Evolutionary conservation across 2,797 vertebrate species (phyloP).

Genomic region (Brachymystax lenok): DNA sequence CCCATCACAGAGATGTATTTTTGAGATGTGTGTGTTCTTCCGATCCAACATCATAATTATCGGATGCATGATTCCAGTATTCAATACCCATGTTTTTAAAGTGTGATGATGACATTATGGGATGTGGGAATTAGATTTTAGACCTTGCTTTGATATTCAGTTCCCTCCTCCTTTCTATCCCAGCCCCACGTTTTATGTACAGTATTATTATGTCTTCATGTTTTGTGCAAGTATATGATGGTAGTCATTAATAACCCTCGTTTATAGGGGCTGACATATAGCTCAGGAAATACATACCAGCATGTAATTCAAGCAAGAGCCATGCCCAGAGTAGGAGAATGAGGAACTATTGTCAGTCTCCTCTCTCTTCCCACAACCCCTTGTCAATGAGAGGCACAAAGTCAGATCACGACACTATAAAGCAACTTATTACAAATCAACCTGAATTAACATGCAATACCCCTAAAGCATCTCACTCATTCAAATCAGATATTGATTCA

Average conservation of each 20-base stretch:
- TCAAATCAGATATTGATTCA: background rate
- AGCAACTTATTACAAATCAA: background rate
- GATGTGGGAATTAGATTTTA: conserved; percentile 26
- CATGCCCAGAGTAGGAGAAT: conserved; percentile 7
- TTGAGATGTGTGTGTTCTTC: conserved; percentile 44
- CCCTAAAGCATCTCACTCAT: background rate
- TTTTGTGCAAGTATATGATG: conserved; percentile 20
- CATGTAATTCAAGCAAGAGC: conserved; percentile 19
- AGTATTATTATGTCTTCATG: conserved; percentile 3
- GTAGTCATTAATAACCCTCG: conserved; percentile 33
- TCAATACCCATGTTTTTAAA: conserved; percentile 20
- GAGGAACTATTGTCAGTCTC: background rate
- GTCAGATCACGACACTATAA: background rate
- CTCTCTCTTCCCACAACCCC: background rate
- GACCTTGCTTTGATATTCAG: conserved; percentile 32
- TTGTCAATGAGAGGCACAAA: background rate
- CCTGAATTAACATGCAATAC: background rate
- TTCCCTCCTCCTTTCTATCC: conserved; percentile 9
- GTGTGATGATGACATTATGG: conserved; percentile 21
- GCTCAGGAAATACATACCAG: conserved; percentile 9
- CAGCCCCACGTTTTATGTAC: background rate
- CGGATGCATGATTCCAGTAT: conserved; percentile 35
- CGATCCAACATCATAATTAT: conserved; percentile 57
- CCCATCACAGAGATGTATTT: conserved; percentile 56
- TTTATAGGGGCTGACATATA: conserved; percentile 30